Conservation (phyloP, 1,140 invertebrate species). For the Trichoplusia ni region DNA sequence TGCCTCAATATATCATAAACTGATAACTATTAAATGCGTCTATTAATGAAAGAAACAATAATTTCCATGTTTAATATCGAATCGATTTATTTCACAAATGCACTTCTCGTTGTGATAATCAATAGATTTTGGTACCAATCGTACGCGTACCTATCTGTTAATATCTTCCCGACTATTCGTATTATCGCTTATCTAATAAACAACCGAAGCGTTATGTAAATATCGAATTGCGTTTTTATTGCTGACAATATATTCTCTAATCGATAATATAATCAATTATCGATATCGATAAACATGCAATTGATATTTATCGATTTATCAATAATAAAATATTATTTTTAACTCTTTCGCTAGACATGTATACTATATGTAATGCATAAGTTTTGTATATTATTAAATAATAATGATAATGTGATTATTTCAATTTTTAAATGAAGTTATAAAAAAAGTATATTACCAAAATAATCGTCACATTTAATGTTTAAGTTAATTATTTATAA, state of each 20-base stretch:
- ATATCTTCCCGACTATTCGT: not conserved
- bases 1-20: too few species aligned
- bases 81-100: too few species aligned
- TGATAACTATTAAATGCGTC: too few species aligned
- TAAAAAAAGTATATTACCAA: constrained; percentile 28
- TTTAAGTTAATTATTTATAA: constrained; percentile 33
- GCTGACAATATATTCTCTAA: not conserved
- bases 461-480: constrained; percentile 39
- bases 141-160: not conserved
- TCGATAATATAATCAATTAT: too few species aligned
- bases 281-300: not conserved
- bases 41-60: too few species aligned
- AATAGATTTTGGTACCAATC: constrained; percentile 9
- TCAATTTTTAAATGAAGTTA: constrained; percentile 27
- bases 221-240: not conserved
- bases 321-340: constrained; percentile 32
- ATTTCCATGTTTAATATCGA: too few species aligned
- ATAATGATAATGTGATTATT: constrained; percentile 26
- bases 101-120: too few species aligned
- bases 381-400: constrained; percentile 32
- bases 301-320: not conserved
- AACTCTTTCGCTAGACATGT: constrained; percentile 39
- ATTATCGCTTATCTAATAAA: constrained; percentile 1
- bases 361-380: constrained; percentile 26
- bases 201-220: not conserved